Evolutionary conservation across 2,113 vertebrate species (phyloP).

Genomic region (Dromaius novaehollandiae): DNA sequence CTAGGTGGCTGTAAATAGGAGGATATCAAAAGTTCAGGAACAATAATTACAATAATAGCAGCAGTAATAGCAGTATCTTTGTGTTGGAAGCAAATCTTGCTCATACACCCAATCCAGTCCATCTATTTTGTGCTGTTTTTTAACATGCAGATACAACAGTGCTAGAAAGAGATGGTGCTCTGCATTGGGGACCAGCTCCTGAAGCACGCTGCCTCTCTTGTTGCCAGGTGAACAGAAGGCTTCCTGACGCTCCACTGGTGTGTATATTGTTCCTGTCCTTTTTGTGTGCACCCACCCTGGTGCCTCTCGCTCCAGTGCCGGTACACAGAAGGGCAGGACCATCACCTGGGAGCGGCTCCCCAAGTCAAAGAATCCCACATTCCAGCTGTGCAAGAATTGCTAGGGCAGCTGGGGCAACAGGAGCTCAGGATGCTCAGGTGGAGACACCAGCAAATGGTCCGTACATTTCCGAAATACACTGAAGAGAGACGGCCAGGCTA

Average conservation of each 20-base stretch:
- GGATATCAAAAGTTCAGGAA: background rate
- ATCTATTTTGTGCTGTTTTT: background rate
- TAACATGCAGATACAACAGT: background rate
- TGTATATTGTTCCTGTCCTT: background rate
- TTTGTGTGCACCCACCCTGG: background rate
- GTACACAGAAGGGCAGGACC: background rate
- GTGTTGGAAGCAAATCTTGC: background rate
- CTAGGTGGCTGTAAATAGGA: background rate
- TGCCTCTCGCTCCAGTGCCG: background rate
- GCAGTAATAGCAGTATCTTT: background rate
- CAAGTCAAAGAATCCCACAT: background rate
- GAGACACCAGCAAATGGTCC: background rate
- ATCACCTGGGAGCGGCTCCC: background rate
- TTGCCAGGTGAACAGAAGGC: background rate
- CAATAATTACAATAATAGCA: background rate
- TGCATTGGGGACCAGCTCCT: background rate
- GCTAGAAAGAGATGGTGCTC: background rate
- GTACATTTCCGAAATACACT: background rate
- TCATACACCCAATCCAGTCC: rapidly evolving
- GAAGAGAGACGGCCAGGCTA: background rate
- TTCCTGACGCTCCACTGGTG: background rate
- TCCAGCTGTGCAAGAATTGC: background rate
- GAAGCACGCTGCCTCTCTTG: background rate
- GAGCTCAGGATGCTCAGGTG: background rate
- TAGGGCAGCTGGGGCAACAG: background rate